Conservation (phyloP, 2,888 invertebrate species). For the Stenurella melanura region DNA sequence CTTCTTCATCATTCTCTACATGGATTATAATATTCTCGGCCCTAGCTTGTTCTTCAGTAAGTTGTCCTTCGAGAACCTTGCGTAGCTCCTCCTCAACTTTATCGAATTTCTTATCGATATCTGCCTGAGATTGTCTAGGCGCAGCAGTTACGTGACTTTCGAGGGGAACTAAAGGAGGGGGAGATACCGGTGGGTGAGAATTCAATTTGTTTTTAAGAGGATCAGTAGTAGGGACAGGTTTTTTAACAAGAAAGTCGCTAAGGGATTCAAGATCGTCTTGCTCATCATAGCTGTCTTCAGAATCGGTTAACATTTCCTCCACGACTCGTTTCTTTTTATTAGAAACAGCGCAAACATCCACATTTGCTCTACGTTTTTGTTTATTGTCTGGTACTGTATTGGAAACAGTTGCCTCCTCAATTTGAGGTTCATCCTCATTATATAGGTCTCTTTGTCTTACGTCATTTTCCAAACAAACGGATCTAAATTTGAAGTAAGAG, state of each 20-base stretch:
- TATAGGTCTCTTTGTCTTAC: conserved; percentile 49
- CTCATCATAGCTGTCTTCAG: conserved; percentile 21
- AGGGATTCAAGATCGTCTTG: conserved; percentile 22
- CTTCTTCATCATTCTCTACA: conserved; percentile 60
- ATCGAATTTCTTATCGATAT: conserved; percentile 51
- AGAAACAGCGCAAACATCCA: neutral
- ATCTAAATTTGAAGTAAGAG: conserved; percentile 64
- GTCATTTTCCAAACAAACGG: conserved; percentile 63
- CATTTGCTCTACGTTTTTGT: conserved; percentile 21
- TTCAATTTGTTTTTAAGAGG: neutral
- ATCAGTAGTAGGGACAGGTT: neutral
- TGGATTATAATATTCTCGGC: conserved; percentile 62
- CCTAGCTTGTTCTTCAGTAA: conserved; percentile 56
- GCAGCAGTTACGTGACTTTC: conserved; percentile 33
- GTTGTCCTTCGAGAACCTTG: conserved; percentile 56
- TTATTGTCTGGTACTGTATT: neutral
- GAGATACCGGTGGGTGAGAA: neutral
- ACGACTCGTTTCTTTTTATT: conserved; percentile 17
- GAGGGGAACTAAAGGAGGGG: conserved; percentile 2
- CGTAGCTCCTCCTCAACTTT: conserved; percentile 57
- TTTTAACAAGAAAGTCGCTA: conserved; percentile 26
- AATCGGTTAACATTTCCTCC: conserved; percentile 17
- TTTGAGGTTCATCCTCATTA: conserved; percentile 3
- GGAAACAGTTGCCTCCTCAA: neutral
- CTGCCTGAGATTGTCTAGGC: conserved; percentile 27